Evolutionary conservation across 1,140 invertebrate genomes (phyloP), one percentile per base, ranked within the genome.

Genomic region (Ceratina japonica): DNA sequence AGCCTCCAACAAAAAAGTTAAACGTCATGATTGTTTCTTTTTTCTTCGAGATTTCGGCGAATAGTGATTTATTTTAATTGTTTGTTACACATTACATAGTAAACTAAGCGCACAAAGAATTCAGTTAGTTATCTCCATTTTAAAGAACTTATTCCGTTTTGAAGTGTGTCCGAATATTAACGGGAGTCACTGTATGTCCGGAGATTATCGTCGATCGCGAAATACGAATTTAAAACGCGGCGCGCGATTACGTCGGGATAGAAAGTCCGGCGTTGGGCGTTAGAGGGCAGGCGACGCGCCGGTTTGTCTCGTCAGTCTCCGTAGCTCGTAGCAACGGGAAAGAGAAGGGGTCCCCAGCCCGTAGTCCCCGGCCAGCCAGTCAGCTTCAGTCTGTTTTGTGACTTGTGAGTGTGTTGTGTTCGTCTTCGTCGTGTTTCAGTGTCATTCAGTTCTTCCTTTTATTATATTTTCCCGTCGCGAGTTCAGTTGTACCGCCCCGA

Each of bases 351-450:
- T 3, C 37, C 37, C 37, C 37, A 44, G 37, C 37, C 37, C 37
- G 37, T 44, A 44, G 37, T 59, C 44, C 59, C 66, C 44, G 56
- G 70, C 75, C 54, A n/a, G n/a, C n/a, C n/a, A 77, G 66, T 61
- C 59, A 72, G 68, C 49, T 77, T 81, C 74, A 84, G 82, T 84
- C 82, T 84, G 75, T 85, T 85, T 85, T 84, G 70, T 84, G 82
- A 77, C 61, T 66, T 73, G 71, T 84, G 70, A 70, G 77, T 84
- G 83, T 84, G 56, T 81, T 71, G 82, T 85, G 70, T 77, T 81
- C 49, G 79, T 81, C 59, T 24, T 66, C 13, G 22, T 80, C 58
- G 69, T 61, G 61, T 78, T 44, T 75, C 64, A 13, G 37, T 61
- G 37, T 78, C 77, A 74, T 74, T 71, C 37, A 20, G 37, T 79